Percentiles rank a stretch among this genome's conserved stretches.
phyloP scores from a whole-genome alignment of 2,888 invertebrate genomes.

The Hydrotaea diabolus region DNA sequence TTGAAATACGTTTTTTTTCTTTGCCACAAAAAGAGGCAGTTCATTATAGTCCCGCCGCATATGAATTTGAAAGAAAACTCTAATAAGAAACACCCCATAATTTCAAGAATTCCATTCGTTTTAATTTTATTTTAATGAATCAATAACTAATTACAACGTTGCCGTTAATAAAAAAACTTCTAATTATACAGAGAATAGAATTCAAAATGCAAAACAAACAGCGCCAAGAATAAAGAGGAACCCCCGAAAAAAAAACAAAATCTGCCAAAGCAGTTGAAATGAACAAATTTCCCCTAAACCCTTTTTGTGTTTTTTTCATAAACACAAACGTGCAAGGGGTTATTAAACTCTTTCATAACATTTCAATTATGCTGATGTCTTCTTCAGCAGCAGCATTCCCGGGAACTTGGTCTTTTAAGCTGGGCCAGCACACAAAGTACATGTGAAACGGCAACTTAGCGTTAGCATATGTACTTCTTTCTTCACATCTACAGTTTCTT shows the following conservation, averaged over 20 bases:
- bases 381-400: too few species aligned
- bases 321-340: neutral
- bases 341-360: constrained; percentile 14
- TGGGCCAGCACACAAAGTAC: neutral
- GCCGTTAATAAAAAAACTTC: neutral
- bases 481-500: neutral
- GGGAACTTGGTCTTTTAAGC: neutral
- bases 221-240: too few species aligned
- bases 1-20: too few species aligned
- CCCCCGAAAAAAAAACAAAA: neutral
- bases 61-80: too few species aligned
- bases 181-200: constrained; percentile 1
- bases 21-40: too few species aligned
- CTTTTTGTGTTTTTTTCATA: neutral
- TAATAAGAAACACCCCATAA: too few species aligned
- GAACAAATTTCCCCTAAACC: neutral
- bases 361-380: neutral
- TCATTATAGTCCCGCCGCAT: too few species aligned
- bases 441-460: neutral
- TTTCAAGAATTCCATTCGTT: too few species aligned
- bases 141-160: neutral
- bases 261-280: neutral
- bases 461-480: neutral
- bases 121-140: too few species aligned
- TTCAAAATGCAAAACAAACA: neutral